Evolutionary conservation across 2,113 vertebrate genomes (phyloP).

Genomic region (Eidolon helvum): DNA sequence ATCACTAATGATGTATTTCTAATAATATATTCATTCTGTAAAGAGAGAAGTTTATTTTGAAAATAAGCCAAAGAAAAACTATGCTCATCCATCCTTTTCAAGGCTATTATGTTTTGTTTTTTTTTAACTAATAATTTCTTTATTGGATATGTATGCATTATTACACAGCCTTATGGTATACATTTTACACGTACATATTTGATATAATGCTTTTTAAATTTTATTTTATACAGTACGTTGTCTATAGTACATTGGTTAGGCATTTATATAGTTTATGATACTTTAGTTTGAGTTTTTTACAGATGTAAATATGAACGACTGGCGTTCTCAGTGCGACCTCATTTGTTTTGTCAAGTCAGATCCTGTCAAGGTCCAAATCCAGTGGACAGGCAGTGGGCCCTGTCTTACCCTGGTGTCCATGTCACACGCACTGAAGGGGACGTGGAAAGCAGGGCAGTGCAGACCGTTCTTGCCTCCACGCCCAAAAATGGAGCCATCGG

Average conservation of each 20-base stretch:
- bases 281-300: neutral
- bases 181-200: no score
- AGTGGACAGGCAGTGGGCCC: fast-evolving
- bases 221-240: no score
- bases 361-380: neutral
- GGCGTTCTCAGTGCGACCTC: neutral
- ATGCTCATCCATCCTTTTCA: neutral
- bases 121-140: no score
- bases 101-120: neutral
- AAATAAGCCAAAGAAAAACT: neutral
- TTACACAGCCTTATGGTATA: no score
- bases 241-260: no score
- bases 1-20: neutral
- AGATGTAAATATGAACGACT: neutral
- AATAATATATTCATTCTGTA: neutral
- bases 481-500: neutral
- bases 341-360: neutral
- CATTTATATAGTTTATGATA: no score
- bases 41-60: neutral
- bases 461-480: fast-evolving
- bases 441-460: fast-evolving
- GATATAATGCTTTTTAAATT: no score
- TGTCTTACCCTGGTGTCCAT: fast-evolving
- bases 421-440: neutral
- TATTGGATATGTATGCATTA: no score